Evolutionary conservation across 1,140 invertebrate genomes (phyloP).

Genomic region (Aplysia californica): DNA sequence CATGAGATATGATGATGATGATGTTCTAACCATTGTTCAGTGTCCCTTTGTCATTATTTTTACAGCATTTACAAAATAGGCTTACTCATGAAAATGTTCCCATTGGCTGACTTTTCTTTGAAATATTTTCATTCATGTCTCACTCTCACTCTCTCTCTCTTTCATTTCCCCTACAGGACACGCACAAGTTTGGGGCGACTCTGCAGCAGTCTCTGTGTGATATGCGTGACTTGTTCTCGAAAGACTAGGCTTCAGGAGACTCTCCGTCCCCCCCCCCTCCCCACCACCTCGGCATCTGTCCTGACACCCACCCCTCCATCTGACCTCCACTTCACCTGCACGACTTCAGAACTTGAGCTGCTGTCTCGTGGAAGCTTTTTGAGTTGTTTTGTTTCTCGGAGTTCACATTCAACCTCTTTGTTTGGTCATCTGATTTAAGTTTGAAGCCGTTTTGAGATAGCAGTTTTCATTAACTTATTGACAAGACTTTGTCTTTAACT

Average conservation of each 20-base stretch:
- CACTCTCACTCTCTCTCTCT: background rate
- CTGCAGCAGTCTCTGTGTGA: conserved; percentile 15
- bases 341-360: too few species aligned
- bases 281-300: too few species aligned
- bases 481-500: too few species aligned
- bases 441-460: too few species aligned
- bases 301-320: too few species aligned
- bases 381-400: background rate
- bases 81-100: background rate
- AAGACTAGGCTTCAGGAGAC: background rate
- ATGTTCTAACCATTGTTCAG: background rate
- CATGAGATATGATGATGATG: background rate
- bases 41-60: background rate
- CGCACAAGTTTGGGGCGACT: conserved; percentile 28
- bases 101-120: background rate
- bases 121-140: background rate
- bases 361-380: background rate
- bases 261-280: too few species aligned
- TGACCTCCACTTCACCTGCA: too few species aligned
- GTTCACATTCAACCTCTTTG: background rate
- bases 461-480: too few species aligned
- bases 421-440: too few species aligned
- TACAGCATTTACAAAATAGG: background rate
- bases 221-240: conserved; percentile 22
- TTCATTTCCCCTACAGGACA: conserved; percentile 12